A percentile compares a stretch with the other conserved stretches of the same genome.
phyloP scores from a whole-genome alignment of 2,797 vertebrate genomes.

The Urophycis tenuis region DNA sequence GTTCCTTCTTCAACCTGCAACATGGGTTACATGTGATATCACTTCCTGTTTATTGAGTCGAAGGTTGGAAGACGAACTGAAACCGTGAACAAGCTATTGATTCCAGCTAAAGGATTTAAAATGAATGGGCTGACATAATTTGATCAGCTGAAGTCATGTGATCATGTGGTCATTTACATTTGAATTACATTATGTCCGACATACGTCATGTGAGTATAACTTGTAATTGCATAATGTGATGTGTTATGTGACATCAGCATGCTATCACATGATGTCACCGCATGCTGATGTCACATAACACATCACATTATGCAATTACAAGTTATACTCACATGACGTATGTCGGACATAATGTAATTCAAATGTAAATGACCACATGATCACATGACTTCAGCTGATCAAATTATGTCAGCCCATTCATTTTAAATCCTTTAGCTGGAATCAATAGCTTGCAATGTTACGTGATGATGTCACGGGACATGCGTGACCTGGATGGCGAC shows the following conservation, averaged over 20 bases:
- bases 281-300: too few species aligned
- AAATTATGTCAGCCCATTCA: not conserved
- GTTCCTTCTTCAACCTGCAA: conserved; percentile 67
- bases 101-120: not conserved
- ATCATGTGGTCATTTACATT: too few species aligned
- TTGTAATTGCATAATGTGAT: too few species aligned
- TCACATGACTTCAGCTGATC: not conserved
- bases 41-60: not conserved
- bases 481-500: conserved; percentile 60
- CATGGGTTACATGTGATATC: not conserved
- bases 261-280: too few species aligned
- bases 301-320: too few species aligned
- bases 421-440: not conserved
- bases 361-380: too few species aligned
- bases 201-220: too few species aligned
- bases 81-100: not conserved
- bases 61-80: not conserved
- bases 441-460: not conserved
- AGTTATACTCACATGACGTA: too few species aligned
- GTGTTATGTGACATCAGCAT: too few species aligned
- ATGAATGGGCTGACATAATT: not conserved
- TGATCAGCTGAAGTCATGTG: not conserved
- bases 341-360: too few species aligned
- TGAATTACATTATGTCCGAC: too few species aligned
- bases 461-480: not conserved